Evolutionary conservation across 1,140 invertebrate genomes (phyloP).

Genomic region (Anoplolepis gracilipes): DNA sequence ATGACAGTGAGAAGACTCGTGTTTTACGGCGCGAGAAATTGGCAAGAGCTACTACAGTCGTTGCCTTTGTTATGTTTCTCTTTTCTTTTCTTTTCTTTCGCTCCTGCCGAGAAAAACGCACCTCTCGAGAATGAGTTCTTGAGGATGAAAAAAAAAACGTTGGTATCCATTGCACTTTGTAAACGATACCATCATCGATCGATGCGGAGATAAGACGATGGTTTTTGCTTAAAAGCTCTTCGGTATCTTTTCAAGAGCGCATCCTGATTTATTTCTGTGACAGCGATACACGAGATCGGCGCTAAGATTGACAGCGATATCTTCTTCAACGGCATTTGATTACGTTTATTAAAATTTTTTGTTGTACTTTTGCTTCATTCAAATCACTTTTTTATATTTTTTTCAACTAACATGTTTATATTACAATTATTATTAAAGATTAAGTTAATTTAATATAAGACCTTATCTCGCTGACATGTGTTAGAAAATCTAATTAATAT

Average conservation of each 20-base stretch:
- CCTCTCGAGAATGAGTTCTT: not conserved
- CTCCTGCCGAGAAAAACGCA: constrained; percentile 7
- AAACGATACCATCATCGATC: constrained; percentile 63
- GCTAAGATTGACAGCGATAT: not conserved
- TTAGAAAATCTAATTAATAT: not conserved
- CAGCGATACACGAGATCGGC: constrained; percentile 10
- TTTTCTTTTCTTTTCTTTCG: constrained; percentile 13
- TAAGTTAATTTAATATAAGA: not conserved
- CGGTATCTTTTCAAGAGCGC: constrained; percentile 52
- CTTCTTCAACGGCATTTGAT: not conserved
- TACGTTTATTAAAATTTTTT: not conserved
- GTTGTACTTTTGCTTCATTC: not conserved
- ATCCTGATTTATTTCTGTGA: constrained; percentile 18
- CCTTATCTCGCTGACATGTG: not conserved
- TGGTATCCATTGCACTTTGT: constrained; percentile 55
- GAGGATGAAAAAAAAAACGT: constrained; percentile 57
- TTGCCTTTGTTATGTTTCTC: constrained; percentile 37
- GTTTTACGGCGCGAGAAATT: constrained; percentile 69
- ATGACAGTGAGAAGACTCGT: constrained; percentile 67
- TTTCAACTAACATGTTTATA: too few species aligned
- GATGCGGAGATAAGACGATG: constrained; percentile 13
- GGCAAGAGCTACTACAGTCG: constrained; percentile 41
- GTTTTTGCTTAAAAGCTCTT: not conserved
- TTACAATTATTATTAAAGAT: not conserved
- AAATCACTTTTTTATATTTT: not conserved